Evolutionary conservation across 2,797 vertebrate genomes (phyloP).

Genomic region (Mallotus villosus): DNA sequence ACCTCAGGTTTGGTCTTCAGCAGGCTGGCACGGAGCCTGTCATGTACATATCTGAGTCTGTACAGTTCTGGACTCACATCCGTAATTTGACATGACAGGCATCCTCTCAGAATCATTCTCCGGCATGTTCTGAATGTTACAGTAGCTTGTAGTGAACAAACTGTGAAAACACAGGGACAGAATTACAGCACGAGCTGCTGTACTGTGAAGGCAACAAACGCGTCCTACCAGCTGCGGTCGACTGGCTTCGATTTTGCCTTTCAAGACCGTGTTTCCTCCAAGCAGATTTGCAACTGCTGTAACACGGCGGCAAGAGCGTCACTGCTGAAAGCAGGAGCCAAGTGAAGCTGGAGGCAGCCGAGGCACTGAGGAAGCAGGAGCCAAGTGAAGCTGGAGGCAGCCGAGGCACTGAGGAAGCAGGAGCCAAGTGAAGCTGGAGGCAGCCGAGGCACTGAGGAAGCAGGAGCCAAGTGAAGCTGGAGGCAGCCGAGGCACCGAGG

Average conservation of each 20-base stretch:
- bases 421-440: background rate
- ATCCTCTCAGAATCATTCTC: background rate
- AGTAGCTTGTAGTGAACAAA: background rate
- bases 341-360: background rate
- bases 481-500: background rate
- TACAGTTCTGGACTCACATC: background rate
- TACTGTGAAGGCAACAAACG: background rate
- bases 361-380: too few relatives aligned
- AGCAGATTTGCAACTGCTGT: background rate
- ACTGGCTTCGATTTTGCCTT: background rate
- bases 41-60: background rate
- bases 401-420: too few relatives aligned
- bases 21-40: background rate
- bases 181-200: background rate
- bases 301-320: background rate
- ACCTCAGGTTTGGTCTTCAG: background rate
- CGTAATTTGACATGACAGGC: background rate
- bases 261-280: background rate
- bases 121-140: background rate
- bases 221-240: background rate
- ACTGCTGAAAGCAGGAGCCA: background rate
- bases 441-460: background rate
- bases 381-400: background rate
- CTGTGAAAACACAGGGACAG: background rate
- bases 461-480: background rate